phyloP scores from a whole-genome alignment of 1,140 invertebrate genomes.

The Vanessa atalanta region DNA sequence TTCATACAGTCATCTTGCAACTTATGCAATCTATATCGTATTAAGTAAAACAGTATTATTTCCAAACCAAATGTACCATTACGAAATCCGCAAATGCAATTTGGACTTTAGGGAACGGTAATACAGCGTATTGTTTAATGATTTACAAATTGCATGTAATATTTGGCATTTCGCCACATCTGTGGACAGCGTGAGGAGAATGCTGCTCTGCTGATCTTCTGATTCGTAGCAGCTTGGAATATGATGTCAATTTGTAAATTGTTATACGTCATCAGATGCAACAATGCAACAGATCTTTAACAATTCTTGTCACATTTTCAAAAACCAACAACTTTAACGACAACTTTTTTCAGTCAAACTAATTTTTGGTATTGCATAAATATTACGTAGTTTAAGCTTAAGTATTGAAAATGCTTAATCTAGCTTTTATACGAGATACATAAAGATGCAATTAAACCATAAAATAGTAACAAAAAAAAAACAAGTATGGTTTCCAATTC shows the following conservation, averaged over 20 bases:
- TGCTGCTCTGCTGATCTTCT: background rate
- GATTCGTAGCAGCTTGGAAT: constrained; percentile 6
- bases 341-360: too few relatives aligned
- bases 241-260: background rate
- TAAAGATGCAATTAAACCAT: too few relatives aligned
- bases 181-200: constrained; percentile 5
- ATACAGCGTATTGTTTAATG: constrained; percentile 9
- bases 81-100: background rate
- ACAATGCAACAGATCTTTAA: background rate
- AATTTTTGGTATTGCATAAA: too few relatives aligned
- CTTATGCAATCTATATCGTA: background rate
- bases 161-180: constrained; percentile 21
- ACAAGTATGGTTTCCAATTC: too few relatives aligned
- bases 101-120: constrained; percentile 3
- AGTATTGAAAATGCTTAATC: too few relatives aligned
- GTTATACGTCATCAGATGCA: background rate
- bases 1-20: background rate
- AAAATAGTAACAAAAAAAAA: too few relatives aligned
- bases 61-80: constrained; percentile 1
- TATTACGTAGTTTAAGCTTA: too few relatives aligned
- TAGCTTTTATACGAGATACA: too few relatives aligned
- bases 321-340: too few relatives aligned
- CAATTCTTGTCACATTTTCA: too few relatives aligned
- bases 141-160: constrained; percentile 2
- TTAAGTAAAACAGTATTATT: background rate